Conservation (phyloP, 2,113 vertebrate genomes). For the Pungitius pungitius region DNA sequence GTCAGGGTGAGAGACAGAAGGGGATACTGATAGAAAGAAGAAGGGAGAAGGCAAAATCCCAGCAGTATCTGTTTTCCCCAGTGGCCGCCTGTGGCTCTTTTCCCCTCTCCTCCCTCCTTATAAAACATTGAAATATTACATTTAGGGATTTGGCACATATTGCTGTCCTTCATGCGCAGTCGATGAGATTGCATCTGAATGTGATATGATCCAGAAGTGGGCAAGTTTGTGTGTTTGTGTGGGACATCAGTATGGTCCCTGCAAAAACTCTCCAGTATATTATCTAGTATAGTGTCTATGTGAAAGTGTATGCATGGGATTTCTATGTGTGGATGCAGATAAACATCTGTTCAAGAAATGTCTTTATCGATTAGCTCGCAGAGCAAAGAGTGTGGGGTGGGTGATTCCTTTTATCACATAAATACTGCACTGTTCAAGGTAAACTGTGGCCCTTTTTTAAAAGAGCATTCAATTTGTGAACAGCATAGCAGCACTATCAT, state of each 20-base stretch:
- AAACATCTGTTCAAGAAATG: slow-evolving; percentile 25
- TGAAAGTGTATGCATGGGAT: slow-evolving; percentile 33
- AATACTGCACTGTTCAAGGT: slow-evolving; percentile 48
- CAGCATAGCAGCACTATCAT: slow-evolving; percentile 7
- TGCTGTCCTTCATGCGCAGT: slow-evolving; percentile 65
- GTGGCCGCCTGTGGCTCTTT: slow-evolving; percentile 69
- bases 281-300: no score
- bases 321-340: slow-evolving; percentile 24
- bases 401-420: slow-evolving; percentile 32
- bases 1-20: slow-evolving; percentile 39
- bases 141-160: slow-evolving; percentile 64
- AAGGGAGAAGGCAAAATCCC: slow-evolving; percentile 43
- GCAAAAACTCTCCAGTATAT: slow-evolving; percentile 20
- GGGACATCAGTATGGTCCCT: slow-evolving; percentile 30
- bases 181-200: slow-evolving; percentile 69
- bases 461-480: slow-evolving; percentile 29
- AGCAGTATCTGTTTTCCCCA: slow-evolving; percentile 69
- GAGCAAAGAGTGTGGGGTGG: slow-evolving; percentile 15
- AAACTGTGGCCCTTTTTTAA: slow-evolving; percentile 31
- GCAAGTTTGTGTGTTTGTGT: slow-evolving; percentile 29
- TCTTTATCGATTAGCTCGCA: slow-evolving; percentile 2
- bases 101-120: slow-evolving; percentile 55
- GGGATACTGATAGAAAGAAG: slow-evolving; percentile 36
- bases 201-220: slow-evolving; percentile 65
- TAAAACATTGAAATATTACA: slow-evolving; percentile 72